Evolutionary conservation across 2,113 vertebrate genomes (phyloP).

Genomic region (Phalacrocorax pelagicus): DNA sequence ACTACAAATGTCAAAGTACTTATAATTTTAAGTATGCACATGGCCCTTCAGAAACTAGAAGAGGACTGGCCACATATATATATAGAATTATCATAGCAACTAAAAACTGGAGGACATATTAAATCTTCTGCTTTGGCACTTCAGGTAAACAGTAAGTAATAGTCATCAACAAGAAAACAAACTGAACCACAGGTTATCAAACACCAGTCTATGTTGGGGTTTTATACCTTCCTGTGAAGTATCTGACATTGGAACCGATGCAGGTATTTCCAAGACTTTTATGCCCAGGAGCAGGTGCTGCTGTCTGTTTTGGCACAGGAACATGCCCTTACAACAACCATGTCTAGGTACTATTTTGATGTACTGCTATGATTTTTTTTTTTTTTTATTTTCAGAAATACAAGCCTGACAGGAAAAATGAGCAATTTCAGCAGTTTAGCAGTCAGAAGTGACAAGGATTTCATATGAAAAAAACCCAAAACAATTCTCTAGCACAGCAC

Average conservation of each 20-base stretch:
- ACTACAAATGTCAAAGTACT: background rate
- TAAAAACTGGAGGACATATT: background rate
- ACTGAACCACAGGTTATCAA: background rate
- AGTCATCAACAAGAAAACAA: background rate
- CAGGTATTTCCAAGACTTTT: background rate
- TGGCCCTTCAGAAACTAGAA: background rate
- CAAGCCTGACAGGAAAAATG: background rate
- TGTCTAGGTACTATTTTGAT: background rate
- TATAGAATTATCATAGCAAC: background rate
- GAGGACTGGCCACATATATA: background rate
- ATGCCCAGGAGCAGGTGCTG: background rate
- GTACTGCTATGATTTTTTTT: background rate
- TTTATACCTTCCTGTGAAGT: background rate
- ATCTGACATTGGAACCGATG: background rate
- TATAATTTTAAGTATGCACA: background rate
- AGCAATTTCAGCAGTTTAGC: background rate
- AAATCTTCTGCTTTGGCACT: background rate
- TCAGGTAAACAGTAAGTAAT: background rate
- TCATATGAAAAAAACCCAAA: background rate
- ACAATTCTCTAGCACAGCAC: background rate
- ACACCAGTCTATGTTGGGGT: background rate
- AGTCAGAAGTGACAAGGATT: background rate
- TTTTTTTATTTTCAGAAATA: background rate
- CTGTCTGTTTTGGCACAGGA: background rate
- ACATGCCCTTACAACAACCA: background rate